phyloP scores from a whole-genome alignment of 2,888 invertebrate genomes.

The Stegana nigrithorax region DNA sequence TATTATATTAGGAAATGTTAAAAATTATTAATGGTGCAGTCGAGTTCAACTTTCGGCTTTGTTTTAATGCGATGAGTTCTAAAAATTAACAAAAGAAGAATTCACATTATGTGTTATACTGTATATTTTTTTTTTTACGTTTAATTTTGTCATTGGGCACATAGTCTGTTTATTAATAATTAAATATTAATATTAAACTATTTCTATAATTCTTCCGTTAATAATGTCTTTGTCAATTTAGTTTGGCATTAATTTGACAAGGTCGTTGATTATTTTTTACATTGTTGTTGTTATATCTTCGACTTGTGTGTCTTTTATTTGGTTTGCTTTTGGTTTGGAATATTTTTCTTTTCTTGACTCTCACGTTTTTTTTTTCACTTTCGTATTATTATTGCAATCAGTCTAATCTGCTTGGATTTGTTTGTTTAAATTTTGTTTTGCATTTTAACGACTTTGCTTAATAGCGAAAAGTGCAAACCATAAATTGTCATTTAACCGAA shows the following conservation, averaged over 20 bases:
- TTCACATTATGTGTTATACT: no score
- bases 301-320: neutral
- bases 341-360: neutral
- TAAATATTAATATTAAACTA: no score
- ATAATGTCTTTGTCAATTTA: constrained; percentile 5
- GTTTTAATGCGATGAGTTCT: no score
- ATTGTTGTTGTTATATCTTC: neutral
- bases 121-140: no score
- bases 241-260: constrained; percentile 12
- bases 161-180: no score
- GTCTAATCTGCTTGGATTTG: neutral
- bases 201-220: no score
- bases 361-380: neutral
- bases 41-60: no score
- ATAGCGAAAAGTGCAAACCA: neutral
- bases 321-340: neutral
- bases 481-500: neutral
- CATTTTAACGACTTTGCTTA: neutral
- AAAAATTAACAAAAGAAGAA: no score
- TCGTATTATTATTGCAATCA: neutral
- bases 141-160: no score
- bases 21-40: no score
- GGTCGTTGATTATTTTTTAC: constrained; percentile 3
- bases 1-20: no score
- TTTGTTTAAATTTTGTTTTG: neutral